Conservation (phyloP, 2,888 invertebrate species). For the Salpingus planirostris region DNA sequence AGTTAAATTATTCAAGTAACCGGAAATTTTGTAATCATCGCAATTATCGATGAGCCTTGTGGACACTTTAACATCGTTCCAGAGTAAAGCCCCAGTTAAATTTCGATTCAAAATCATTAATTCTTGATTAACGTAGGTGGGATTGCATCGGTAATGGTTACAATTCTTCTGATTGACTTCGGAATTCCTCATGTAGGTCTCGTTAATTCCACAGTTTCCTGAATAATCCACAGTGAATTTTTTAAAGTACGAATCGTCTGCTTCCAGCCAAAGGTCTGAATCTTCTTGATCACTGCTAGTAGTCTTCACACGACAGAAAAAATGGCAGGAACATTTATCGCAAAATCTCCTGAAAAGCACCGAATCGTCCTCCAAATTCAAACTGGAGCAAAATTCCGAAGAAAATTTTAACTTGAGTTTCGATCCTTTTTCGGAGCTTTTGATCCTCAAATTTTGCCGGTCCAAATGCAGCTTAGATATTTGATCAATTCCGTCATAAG, state of each 20-base stretch:
- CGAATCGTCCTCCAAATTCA: no score
- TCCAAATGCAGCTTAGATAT: slow-evolving; percentile 4
- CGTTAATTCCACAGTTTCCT: no score
- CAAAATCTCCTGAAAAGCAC: slow-evolving; percentile 22
- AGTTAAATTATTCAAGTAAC: slow-evolving; percentile 7
- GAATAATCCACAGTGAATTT: slow-evolving; percentile 20
- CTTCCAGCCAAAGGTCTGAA: no score
- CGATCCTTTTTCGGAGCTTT: no score
- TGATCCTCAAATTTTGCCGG: no score
- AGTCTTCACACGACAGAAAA: slow-evolving; percentile 3
- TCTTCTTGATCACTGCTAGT: not conserved
- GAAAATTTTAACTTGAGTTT: no score
- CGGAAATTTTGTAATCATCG: not conserved
- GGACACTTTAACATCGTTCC: slow-evolving; percentile 15
- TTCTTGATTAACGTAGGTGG: slow-evolving; percentile 17
- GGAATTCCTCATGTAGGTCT: slow-evolving; percentile 14
- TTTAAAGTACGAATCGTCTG: slow-evolving; percentile 23
- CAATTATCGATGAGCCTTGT: slow-evolving; percentile 2
- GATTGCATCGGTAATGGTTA: slow-evolving; percentile 21
- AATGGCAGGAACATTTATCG: slow-evolving; percentile 13
- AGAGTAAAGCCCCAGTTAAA: slow-evolving; percentile 16
- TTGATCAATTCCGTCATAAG: slow-evolving; percentile 10
- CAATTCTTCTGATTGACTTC: slow-evolving; percentile 13
- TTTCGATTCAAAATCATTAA: slow-evolving; percentile 7
- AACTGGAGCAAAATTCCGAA: no score